A percentile compares a stretch with the other conserved stretches of the same genome.
Evolutionary conservation across 2,113 vertebrate genomes (phyloP).

Genomic region (Ascaphus truei): DNA sequence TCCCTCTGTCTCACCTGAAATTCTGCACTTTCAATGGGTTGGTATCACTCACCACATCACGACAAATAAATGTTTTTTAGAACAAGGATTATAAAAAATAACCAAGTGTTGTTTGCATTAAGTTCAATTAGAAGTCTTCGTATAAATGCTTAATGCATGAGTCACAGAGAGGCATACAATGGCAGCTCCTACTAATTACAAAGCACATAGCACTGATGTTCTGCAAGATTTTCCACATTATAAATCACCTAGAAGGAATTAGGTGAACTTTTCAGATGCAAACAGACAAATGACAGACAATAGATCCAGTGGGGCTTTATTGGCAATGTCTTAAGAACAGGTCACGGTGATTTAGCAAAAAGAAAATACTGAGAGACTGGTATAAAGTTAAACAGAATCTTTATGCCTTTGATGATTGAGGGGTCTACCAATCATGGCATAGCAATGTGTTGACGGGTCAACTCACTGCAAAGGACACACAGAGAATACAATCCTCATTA

Average conservation of each 20-base stretch:
- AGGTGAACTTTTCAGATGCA: slow-evolving; percentile 12
- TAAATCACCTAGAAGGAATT: slow-evolving; percentile 25
- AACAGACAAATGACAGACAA: slow-evolving; percentile 21
- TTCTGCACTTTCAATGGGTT: neutral
- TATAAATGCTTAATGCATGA: slow-evolving; percentile 20
- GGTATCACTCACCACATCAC: slow-evolving; percentile 12
- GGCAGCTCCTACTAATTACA: slow-evolving; percentile 14
- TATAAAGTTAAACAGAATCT: neutral
- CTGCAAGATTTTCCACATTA: slow-evolving; percentile 30
- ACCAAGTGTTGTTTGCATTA: slow-evolving; percentile 20
- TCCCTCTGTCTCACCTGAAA: neutral
- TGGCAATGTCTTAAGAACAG: neutral
- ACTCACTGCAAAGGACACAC: neutral
- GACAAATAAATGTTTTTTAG: slow-evolving; percentile 17
- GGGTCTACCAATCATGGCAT: too few relatives aligned
- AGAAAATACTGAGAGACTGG: slow-evolving; percentile 7
- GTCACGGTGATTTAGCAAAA: slow-evolving; percentile 1
- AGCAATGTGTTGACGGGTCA: neutral
- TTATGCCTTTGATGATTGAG: neutral
- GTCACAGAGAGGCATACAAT: slow-evolving; percentile 6
- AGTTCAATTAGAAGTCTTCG: slow-evolving; percentile 11
- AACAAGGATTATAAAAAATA: slow-evolving; percentile 1
- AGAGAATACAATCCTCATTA: too few relatives aligned
- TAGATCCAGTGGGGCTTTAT: neutral
- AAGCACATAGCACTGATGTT: slow-evolving; percentile 14